Conservation (phyloP, 2,113 vertebrate genomes). For the Mesocricetus auratus region DNA sequence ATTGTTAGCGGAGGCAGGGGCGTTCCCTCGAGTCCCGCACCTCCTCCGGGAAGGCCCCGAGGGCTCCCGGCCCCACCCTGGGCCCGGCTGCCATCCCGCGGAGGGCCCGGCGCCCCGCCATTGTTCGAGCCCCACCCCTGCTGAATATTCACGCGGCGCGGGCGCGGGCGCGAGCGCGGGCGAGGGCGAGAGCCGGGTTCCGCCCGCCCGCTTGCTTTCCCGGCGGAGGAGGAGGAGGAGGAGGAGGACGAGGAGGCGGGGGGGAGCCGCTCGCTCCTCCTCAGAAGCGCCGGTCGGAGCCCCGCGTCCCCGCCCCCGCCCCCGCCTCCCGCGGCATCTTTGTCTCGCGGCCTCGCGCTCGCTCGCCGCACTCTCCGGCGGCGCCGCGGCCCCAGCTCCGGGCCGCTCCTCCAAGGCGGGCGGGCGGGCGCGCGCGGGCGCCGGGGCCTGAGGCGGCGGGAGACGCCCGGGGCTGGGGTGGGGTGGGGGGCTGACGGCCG, state of each 20-base stretch:
- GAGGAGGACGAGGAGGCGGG: too few species aligned
- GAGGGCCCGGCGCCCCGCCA: neutral
- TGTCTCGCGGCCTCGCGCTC: constrained; percentile 82
- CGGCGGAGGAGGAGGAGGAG: constrained; percentile 78
- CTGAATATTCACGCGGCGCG: constrained; percentile 60
- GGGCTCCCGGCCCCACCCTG: neutral
- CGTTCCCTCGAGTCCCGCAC: neutral
- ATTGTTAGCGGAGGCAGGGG: neutral
- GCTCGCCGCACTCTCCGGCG: constrained; percentile 19
- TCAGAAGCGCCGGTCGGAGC: constrained; percentile 61
- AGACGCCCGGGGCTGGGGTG: constrained; percentile 16
- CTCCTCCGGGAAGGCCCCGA: neutral
- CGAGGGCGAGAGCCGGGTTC: constrained; percentile 82
- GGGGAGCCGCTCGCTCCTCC: constrained; percentile 81
- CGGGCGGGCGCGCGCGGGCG: constrained; percentile 60
- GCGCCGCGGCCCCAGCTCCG: constrained; percentile 30
- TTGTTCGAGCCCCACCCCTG: constrained; percentile 82
- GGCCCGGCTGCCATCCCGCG: neutral
- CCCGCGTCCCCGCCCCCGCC: constrained; percentile 69
- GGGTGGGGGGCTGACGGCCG: neutral
- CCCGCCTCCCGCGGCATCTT: constrained; percentile 82
- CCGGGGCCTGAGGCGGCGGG: constrained; percentile 73
- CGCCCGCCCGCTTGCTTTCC: constrained; percentile 81
- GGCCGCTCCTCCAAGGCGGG: constrained; percentile 69
- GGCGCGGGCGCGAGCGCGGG: neutral